A percentile compares a stretch with the other conserved stretches of the same genome.
These are phyloP conservation scores for Ctenochaetus hawaiiensis DNA, from an alignment of 2,797 vertebrate species.

Conservation along the genomic window DNA sequence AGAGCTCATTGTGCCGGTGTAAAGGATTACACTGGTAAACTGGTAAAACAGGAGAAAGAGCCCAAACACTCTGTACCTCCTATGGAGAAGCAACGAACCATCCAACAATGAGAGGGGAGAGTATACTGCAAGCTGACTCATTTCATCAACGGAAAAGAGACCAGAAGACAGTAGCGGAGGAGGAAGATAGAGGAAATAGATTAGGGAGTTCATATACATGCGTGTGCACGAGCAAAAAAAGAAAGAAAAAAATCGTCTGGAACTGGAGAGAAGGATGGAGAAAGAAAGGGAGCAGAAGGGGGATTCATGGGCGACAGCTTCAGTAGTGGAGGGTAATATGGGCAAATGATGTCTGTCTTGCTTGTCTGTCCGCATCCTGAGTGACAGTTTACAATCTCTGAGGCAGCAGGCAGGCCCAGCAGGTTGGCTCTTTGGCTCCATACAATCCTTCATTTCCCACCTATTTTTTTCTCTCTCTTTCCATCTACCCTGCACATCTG, in stretches of 20 bases:
- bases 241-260: slow-evolving; percentile 28
- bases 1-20: slow-evolving; percentile 81
- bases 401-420: slow-evolving; percentile 78
- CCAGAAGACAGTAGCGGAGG: slow-evolving; percentile 22
- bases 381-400: slow-evolving; percentile 83
- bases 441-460: slow-evolving; percentile 72
- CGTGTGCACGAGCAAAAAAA: slow-evolving; percentile 41
- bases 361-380: slow-evolving; percentile 81
- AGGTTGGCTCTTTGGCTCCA: slow-evolving; percentile 68
- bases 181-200: slow-evolving; percentile 51
- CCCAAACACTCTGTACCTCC: slow-evolving; percentile 76
- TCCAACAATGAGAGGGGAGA: slow-evolving; percentile 69
- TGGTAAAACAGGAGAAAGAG: slow-evolving; percentile 82
- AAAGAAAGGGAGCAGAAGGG: slow-evolving; percentile 46
- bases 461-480: slow-evolving; percentile 41
- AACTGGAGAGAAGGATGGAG: slow-evolving; percentile 48
- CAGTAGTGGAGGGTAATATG: slow-evolving; percentile 68
- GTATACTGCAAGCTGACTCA: slow-evolving; percentile 63
- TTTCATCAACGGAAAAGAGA: slow-evolving; percentile 63
- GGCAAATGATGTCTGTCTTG: slow-evolving; percentile 78
- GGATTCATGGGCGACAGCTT: slow-evolving; percentile 57
- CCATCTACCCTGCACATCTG: slow-evolving; percentile 39
- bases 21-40: slow-evolving; percentile 87
- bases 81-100: slow-evolving; percentile 75
- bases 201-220: slow-evolving; percentile 63